Evolutionary conservation across 64 coral and sea anemone genomes (phyloP).

Genomic region (Pachyseris speciosa): DNA sequence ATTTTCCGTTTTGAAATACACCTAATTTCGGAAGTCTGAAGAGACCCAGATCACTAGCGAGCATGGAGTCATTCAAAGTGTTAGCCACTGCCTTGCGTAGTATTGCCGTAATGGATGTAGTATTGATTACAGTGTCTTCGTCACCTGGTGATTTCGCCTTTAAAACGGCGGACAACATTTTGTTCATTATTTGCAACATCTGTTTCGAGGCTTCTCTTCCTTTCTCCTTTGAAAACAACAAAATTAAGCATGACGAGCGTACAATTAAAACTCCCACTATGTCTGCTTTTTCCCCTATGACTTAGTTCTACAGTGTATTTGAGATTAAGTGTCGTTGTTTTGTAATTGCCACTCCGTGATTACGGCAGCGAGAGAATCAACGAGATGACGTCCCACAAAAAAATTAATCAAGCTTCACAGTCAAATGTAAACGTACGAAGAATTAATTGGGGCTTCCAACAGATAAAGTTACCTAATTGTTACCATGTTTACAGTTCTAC

Average conservation of each 20-base stretch:
- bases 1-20: neutral
- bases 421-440: no score
- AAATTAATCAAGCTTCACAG: no score
- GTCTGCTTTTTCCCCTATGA: no score
- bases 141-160: constrained; percentile 2
- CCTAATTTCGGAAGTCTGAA: constrained; percentile 12
- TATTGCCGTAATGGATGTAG: neutral
- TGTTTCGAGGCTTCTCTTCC: neutral
- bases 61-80: neutral
- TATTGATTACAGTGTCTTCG: constrained; percentile 8
- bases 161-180: neutral
- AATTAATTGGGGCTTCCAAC: no score
- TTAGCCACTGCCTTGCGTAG: neutral
- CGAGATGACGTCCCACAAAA: no score
- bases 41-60: neutral
- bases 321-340: no score
- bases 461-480: no score
- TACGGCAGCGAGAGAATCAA: no score
- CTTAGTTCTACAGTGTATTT: no score
- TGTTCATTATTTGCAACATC: neutral
- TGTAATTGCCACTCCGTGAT: no score
- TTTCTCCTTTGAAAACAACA: neutral
- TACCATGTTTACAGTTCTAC: no score
- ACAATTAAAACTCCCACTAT: no score
- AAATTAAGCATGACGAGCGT: neutral